Conservation (phyloP, 1,140 invertebrate species). For the Conopomorpha cramerella region DNA sequence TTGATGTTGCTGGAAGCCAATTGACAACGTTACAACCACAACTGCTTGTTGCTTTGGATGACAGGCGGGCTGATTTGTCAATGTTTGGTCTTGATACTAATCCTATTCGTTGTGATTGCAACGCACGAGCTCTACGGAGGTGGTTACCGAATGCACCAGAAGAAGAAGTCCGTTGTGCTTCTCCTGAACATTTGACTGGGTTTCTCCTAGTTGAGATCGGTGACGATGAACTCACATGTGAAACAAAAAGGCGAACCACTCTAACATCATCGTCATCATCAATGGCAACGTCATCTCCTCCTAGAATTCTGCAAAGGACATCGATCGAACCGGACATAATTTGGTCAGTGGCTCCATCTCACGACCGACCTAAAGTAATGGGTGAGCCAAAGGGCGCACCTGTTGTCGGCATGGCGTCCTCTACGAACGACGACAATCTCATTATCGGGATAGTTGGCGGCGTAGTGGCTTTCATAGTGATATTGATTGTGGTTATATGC, state of each 20-base stretch:
- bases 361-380: slow-evolving; percentile 53
- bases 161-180: slow-evolving; percentile 66
- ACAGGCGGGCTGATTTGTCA: slow-evolving; percentile 73
- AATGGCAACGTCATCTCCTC: slow-evolving; percentile 44
- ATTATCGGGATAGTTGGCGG: slow-evolving; percentile 92
- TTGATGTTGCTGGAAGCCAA: slow-evolving; percentile 80
- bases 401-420: slow-evolving; percentile 61
- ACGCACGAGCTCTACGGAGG: slow-evolving; percentile 73
- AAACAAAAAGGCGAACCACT: slow-evolving; percentile 63
- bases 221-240: slow-evolving; percentile 80
- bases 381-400: slow-evolving; percentile 64
- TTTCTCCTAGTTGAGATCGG: slow-evolving; percentile 73
- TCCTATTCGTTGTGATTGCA: slow-evolving; percentile 85
- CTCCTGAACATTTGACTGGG: slow-evolving; percentile 70
- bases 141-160: slow-evolving; percentile 72
- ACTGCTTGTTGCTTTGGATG: slow-evolving; percentile 78
- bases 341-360: slow-evolving; percentile 78
- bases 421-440: slow-evolving; percentile 85
- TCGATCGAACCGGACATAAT: slow-evolving; percentile 83
- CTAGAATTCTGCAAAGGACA: slow-evolving; percentile 59
- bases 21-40: slow-evolving; percentile 76
- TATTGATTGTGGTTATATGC: slow-evolving; percentile 86
- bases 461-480: slow-evolving; percentile 86
- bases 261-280: slow-evolving; percentile 47
- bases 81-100: slow-evolving; percentile 75